Percentiles rank a stretch among this genome's conserved stretches.
Evolutionary conservation across 1,140 invertebrate genomes (phyloP).

Genomic region (Pissodes strobi): DNA sequence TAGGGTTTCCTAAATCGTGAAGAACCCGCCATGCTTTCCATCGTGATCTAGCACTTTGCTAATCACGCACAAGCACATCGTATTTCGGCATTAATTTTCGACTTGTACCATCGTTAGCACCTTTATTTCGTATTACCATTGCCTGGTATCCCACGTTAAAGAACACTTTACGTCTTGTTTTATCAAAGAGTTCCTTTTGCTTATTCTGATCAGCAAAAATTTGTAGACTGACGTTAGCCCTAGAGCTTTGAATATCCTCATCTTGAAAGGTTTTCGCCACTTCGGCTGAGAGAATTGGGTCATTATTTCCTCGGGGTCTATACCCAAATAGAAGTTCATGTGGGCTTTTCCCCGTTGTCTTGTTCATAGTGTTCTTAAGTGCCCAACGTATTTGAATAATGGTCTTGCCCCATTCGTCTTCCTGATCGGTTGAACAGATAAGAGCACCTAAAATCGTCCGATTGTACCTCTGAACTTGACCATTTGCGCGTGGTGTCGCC

Average conservation of each 20-base stretch:
- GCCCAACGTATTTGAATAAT: slow-evolving; percentile 42
- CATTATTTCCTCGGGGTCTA: background rate
- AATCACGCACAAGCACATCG: no score
- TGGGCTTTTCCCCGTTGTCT: slow-evolving; percentile 9
- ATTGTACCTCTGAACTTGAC: slow-evolving; percentile 50
- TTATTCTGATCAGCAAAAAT: background rate
- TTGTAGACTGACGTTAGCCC: background rate
- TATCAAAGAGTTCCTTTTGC: no score
- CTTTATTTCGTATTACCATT: no score
- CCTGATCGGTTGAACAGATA: slow-evolving; percentile 30
- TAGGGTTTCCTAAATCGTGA: no score
- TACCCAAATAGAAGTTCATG: slow-evolving; percentile 17
- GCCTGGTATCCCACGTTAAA: no score
- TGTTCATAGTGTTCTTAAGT: slow-evolving; percentile 38
- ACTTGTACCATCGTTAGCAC: no score
- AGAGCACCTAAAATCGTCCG: slow-evolving; percentile 42
- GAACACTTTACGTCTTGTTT: no score
- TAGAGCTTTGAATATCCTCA: background rate
- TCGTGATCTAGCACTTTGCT: no score
- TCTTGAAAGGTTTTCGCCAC: background rate
- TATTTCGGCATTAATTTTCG: no score
- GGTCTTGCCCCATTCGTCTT: slow-evolving; percentile 40
- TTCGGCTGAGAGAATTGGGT: background rate
- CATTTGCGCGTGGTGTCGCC: slow-evolving; percentile 50
- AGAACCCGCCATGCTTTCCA: no score